Evolutionary conservation across 2,113 vertebrate species (phyloP).

Genomic region (Solea senegalensis): DNA sequence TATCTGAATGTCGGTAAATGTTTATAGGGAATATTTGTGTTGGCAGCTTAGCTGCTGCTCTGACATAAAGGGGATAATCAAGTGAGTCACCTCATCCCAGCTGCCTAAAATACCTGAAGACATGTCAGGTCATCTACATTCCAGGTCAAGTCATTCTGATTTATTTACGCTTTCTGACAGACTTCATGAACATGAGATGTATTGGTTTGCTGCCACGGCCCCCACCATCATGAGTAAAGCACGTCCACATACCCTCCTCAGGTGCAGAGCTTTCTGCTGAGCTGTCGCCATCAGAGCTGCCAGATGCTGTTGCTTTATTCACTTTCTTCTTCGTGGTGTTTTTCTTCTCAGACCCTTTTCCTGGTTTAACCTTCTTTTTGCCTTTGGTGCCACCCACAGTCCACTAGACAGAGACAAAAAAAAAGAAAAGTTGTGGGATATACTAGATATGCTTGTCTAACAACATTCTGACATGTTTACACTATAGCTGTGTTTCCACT

Average conservation of each 20-base stretch:
- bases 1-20: too few relatives aligned
- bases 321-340: constrained; percentile 89
- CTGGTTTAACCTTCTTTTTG: constrained; percentile 93
- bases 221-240: too few relatives aligned
- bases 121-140: not conserved
- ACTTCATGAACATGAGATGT: too few relatives aligned
- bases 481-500: too few relatives aligned
- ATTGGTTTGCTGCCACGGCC: too few relatives aligned
- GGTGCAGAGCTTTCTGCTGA: constrained; percentile 96
- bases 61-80: constrained; percentile 43
- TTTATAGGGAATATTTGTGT: too few relatives aligned
- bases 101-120: constrained; percentile 24
- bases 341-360: constrained; percentile 93
- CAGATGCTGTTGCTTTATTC: constrained; percentile 93
- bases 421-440: not conserved
- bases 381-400: constrained; percentile 97
- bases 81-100: constrained; percentile 59
- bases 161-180: too few relatives aligned
- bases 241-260: constrained; percentile 89
- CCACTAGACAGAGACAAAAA: constrained; percentile 84
- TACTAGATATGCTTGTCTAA: too few relatives aligned
- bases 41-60: too few relatives aligned
- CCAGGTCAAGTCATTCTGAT: too few relatives aligned
- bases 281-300: constrained; percentile 95
- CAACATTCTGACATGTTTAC: too few relatives aligned